Conservation (phyloP, 2,797 vertebrate species). For the Sebastes steindachneri region DNA sequence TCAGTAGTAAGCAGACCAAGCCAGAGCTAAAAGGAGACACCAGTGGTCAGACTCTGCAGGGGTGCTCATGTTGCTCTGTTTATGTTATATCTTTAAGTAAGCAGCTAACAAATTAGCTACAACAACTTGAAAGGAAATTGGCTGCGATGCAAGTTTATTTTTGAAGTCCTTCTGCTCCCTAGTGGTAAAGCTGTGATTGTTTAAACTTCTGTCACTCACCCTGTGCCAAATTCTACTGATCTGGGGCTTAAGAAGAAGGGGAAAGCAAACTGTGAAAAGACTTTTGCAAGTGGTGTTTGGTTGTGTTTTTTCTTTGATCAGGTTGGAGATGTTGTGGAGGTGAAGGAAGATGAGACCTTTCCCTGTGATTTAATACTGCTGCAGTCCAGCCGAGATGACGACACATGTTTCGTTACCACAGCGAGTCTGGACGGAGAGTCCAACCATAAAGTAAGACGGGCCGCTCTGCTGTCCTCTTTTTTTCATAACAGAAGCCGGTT, state of each 20-base stretch:
- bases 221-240: not conserved
- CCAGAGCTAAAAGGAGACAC: not conserved
- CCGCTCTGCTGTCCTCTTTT: not conserved
- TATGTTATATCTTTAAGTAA: not conserved
- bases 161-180: not conserved
- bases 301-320: conserved; percentile 60
- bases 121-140: conserved; percentile 10
- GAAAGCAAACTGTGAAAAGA: not conserved
- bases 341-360: conserved; percentile 94
- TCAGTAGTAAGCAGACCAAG: conserved; percentile 6
- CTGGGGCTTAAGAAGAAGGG: not conserved
- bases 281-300: not conserved
- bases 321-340: conserved; percentile 97
- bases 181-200: not conserved
- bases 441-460: conserved; percentile 91
- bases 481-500: not conserved
- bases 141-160: conserved; percentile 1
- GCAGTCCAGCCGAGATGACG: conserved; percentile 89
- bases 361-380: conserved; percentile 97
- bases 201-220: conserved; percentile 1
- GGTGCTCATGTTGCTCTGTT: not conserved
- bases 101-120: not conserved
- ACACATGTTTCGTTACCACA: conserved; percentile 94
- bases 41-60: not conserved
- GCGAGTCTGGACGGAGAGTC: conserved; percentile 98